phyloP scores from a whole-genome alignment of 2,888 invertebrate species.

The Rhopalosiphum nymphaeae region DNA sequence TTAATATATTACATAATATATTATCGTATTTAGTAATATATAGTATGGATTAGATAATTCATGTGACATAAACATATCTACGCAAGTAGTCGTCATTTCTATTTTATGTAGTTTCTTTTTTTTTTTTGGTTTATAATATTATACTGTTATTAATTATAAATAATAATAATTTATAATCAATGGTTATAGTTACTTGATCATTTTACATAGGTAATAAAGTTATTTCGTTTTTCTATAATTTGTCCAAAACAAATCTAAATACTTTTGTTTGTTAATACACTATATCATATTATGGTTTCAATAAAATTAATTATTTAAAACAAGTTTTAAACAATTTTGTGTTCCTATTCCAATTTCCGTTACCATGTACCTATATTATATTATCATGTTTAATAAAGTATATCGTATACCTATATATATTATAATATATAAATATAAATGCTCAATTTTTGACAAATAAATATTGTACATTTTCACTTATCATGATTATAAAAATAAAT shows the following conservation, averaged over 20 bases:
- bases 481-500: neutral
- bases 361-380: no score
- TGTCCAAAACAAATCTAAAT: no score
- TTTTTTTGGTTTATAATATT: neutral
- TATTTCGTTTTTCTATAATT: no score
- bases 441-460: no score
- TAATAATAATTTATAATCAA: no score
- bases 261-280: neutral
- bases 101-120: neutral
- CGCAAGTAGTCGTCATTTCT: neutral
- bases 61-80: neutral
- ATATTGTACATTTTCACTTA: no score
- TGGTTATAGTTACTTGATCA: neutral
- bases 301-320: neutral
- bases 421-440: no score
- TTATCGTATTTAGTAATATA: neutral
- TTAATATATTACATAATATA: neutral
- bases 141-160: no score
- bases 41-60: neutral
- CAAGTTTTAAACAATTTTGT: neutral
- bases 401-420: no score
- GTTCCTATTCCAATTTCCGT: neutral
- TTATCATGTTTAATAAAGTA: no score
- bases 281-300: neutral
- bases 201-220: no score